These are phyloP conservation scores for Dunckerocampus dactyliophorus DNA, from an alignment of 2,113 vertebrate species.

Conservation along the genomic window DNA sequence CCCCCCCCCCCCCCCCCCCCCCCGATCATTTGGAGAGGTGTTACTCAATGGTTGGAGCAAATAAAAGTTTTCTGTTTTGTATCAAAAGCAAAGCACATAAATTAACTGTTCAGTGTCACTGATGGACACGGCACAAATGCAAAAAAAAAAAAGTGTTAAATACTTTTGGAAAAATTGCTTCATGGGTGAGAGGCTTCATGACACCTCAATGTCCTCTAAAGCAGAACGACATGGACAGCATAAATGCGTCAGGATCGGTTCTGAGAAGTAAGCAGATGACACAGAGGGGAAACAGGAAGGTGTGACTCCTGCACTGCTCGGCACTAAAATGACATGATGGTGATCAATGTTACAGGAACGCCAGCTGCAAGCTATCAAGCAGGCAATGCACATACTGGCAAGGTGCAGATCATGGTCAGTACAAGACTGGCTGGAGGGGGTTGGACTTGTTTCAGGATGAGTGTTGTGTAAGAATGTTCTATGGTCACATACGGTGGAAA, in stretches of 20 bases:
- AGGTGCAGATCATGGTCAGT: conserved; percentile 30
- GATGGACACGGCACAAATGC: not conserved
- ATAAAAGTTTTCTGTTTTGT: conserved; percentile 43
- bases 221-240: conserved; percentile 27
- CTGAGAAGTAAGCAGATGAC: conserved; percentile 59
- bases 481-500: conserved; percentile 11
- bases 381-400: conserved; percentile 21
- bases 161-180: not conserved
- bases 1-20: no score
- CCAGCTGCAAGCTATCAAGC: conserved; percentile 38
- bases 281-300: conserved; percentile 42
- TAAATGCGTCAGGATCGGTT: conserved; percentile 37
- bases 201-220: conserved; percentile 4
- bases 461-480: conserved; percentile 35
- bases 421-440: not conserved
- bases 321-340: conserved; percentile 35
- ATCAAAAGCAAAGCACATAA: not conserved
- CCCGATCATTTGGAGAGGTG: conserved; percentile 42
- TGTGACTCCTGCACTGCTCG: conserved; percentile 47
- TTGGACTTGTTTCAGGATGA: conserved; percentile 39
- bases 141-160: not conserved
- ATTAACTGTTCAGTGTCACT: not conserved
- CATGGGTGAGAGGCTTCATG: conserved; percentile 12
- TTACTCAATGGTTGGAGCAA: conserved; percentile 30
- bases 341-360: conserved; percentile 34